Percentiles rank a stretch among this genome's conserved stretches.
These are phyloP conservation scores for Cercocebus atys DNA, from an alignment of 2,113 vertebrate genomes.

Conservation along the genomic window DNA sequence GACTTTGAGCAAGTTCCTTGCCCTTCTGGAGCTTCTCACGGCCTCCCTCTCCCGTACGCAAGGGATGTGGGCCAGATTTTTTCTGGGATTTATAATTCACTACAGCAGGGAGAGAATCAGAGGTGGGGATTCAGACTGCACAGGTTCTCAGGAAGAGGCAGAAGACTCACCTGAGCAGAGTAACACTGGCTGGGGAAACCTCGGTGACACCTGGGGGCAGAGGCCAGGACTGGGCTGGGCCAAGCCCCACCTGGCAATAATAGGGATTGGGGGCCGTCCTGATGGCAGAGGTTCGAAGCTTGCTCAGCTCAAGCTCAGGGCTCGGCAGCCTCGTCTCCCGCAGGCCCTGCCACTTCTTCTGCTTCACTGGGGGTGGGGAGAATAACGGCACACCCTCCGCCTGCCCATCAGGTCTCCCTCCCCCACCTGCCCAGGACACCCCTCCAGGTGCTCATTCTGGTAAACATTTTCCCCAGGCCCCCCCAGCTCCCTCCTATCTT, in stretches of 20 bases:
- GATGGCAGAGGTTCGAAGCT: constrained; percentile 92
- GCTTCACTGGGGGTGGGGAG: constrained; percentile 87
- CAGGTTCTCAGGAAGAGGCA: neutral
- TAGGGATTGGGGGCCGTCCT: constrained; percentile 96
- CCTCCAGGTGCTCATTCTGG: neutral
- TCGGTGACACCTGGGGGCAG: constrained; percentile 88
- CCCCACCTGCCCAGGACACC: neutral
- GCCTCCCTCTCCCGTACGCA: neutral
- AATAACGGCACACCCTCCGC: neutral
- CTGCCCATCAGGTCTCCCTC: neutral
- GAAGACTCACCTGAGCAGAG: constrained; percentile 89
- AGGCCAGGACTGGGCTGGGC: constrained; percentile 66
- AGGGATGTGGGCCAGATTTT: neutral
- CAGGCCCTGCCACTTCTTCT: constrained; percentile 90
- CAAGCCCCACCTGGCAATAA: constrained; percentile 91
- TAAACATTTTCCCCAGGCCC: neutral
- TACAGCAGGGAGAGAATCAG: neutral
- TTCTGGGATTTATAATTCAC: neutral
- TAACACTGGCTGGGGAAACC: constrained; percentile 93
- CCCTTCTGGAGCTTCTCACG: neutral
- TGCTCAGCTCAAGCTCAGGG: constrained; percentile 93
- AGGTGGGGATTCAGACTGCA: neutral
- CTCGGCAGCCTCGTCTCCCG: constrained; percentile 88
- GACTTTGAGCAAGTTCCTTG: neutral
- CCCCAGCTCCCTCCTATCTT: neutral